Evolutionary conservation across 2,888 invertebrate species (phyloP).

Genomic region (Ecliptopera silaceata): DNA sequence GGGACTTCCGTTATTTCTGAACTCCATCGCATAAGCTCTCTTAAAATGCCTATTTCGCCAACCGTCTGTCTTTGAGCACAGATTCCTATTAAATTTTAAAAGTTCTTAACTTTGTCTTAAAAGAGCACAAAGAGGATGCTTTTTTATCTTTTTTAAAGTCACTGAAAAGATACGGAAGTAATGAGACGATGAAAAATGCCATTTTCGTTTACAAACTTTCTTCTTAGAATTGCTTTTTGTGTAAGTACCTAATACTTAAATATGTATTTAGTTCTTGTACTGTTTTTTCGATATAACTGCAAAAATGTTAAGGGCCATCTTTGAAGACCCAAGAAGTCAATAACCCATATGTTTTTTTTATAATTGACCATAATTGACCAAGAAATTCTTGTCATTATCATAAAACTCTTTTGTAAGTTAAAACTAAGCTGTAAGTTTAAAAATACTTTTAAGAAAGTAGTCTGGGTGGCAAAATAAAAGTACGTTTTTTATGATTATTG

Average conservation of each 20-base stretch:
- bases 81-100: slow-evolving; percentile 36
- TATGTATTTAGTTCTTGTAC: too few species aligned
- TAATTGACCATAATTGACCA: too few species aligned
- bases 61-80: slow-evolving; percentile 21
- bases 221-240: too few species aligned
- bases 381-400: too few species aligned
- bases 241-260: too few species aligned
- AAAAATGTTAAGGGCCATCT: too few species aligned
- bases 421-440: too few species aligned
- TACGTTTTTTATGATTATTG: too few species aligned
- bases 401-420: too few species aligned
- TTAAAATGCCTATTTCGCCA: slow-evolving; percentile 14
- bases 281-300: too few species aligned
- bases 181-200: slow-evolving; percentile 3
- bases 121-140: slow-evolving; percentile 3
- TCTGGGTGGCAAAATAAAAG: background rate
- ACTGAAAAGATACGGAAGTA: slow-evolving; percentile 4
- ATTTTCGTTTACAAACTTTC: background rate
- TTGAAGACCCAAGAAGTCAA: too few species aligned
- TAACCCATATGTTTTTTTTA: too few species aligned
- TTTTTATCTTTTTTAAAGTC: slow-evolving; percentile 3
- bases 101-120: slow-evolving; percentile 14
- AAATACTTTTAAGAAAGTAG: background rate
- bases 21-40: slow-evolving; percentile 3
- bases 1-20: slow-evolving; percentile 13